Evolutionary conservation across 2,113 vertebrate genomes (phyloP).

Genomic region (Setophaga kirtlandii): DNA sequence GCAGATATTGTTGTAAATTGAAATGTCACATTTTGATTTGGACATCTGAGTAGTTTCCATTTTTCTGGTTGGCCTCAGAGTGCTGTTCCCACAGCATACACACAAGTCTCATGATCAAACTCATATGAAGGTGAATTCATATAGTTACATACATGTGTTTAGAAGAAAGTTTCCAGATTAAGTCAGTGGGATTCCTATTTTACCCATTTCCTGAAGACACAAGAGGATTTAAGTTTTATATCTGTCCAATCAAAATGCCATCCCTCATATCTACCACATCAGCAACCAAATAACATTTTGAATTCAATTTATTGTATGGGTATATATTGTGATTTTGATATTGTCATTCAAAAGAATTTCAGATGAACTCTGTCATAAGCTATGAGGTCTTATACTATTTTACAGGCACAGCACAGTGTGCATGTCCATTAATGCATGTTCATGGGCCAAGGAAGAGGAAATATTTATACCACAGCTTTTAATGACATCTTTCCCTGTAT

Average conservation of each 20-base stretch:
- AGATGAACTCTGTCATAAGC: background rate
- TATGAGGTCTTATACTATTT: background rate
- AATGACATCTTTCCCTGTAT: background rate
- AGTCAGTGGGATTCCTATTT: background rate
- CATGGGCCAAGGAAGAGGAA: background rate
- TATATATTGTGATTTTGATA: background rate
- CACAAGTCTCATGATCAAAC: background rate
- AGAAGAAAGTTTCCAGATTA: background rate
- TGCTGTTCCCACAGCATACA: background rate
- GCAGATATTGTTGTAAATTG: background rate
- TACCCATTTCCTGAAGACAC: background rate
- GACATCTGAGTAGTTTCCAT: background rate
- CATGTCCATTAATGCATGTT: rapidly evolving
- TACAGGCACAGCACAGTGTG: background rate
- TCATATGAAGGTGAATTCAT: background rate
- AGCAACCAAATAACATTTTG: background rate
- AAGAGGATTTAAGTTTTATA: background rate
- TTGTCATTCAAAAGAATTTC: background rate
- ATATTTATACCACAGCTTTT: background rate
- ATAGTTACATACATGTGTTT: background rate
- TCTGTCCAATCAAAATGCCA: background rate
- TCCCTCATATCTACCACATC: background rate
- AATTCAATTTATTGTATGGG: background rate
- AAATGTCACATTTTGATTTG: background rate
- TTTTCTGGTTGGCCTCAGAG: background rate